Evolutionary conservation across 2,888 invertebrate genomes (phyloP), one percentile per base, ranked within the genome.

Genomic region (Chironomus tentans): DNA sequence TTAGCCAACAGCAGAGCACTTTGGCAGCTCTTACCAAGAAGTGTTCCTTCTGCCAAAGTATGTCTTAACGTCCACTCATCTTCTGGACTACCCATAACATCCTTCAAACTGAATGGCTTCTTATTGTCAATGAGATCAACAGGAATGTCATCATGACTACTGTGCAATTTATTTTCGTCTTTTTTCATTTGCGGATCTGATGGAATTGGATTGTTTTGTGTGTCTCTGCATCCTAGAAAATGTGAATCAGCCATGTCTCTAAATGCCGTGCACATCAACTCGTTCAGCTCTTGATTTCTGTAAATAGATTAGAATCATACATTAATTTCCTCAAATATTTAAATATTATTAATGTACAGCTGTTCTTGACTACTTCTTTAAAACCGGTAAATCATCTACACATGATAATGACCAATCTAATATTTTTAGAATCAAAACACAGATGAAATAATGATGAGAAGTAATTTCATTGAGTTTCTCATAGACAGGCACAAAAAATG

Each of bases 211-310:
- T 92, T 91, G 81, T 95, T 95, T 83, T 94, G 93, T 78, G 89
- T 89, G 80, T 96, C 95, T 62, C 93, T 86, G 65, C 92, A 90
- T 0, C 93, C 93, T 18, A 94, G 86, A 81, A 95, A 97, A 85
- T 97, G 96, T 0, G 95, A 93, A 82, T 95, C 94, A 15, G 94
- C 92, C 80, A 96, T 87, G 82, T 97, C 95, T 38, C 92, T 88
- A 38, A 97, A 91, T 0, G 95, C 94, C 73, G 92, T 92, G 7
- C 95, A 94, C 86, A 97, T 94, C 78, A 95, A 84, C 83, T 94
- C 94, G 10, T 95, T 93, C 69, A 97, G 87, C 86, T 96, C 90
- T 84, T 91, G 91, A 80, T 91, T 91, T 79, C 89, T 87, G 79
- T 22, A 72, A 72, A 21, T 6, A 21, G 6, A 50, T 4, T 2